Evolutionary conservation across 2,797 vertebrate species (phyloP).

Genomic region (Enteromius fasciolatus): DNA sequence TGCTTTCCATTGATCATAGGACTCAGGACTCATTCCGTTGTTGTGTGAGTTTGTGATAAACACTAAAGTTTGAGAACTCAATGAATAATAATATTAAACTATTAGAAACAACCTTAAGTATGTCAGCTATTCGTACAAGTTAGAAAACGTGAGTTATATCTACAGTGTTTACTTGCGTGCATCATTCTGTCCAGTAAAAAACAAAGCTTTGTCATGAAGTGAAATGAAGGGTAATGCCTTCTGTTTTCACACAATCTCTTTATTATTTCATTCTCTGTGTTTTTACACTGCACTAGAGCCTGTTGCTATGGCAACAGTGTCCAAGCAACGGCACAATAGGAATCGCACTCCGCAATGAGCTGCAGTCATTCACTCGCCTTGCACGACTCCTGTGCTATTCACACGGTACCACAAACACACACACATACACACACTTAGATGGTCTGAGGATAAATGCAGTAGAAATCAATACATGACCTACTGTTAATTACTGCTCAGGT

Average conservation of each 20-base stretch:
- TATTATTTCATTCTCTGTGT: conserved; percentile 57
- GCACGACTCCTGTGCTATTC: conserved; percentile 50
- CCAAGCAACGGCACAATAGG: conserved; percentile 63
- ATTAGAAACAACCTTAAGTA: conserved; percentile 10
- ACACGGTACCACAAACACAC: conserved; percentile 14
- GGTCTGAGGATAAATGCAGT: background rate
- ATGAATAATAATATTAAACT: conserved; percentile 28
- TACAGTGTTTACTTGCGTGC: background rate
- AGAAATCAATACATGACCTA: conserved; percentile 16
- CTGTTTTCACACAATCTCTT: conserved; percentile 47
- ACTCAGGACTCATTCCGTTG: background rate
- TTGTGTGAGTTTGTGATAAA: conserved; percentile 19
- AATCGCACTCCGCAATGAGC: conserved; percentile 50
- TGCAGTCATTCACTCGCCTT: conserved; percentile 61
- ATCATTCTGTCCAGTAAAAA: background rate
- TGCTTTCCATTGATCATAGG: background rate
- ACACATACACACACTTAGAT: background rate
- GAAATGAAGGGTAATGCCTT: conserved; percentile 15
- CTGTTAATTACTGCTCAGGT: conserved; percentile 1
- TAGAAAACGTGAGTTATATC: background rate
- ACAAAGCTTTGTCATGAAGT: background rate
- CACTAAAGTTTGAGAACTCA: conserved; percentile 22
- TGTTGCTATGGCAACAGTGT: conserved; percentile 64
- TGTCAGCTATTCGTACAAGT: conserved; percentile 27
- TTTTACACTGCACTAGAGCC: conserved; percentile 54